Percentiles rank a stretch among this genome's conserved stretches.
Evolutionary conservation across 2,888 invertebrate genomes (phyloP).

Genomic region (Xestia c-nigrum): DNA sequence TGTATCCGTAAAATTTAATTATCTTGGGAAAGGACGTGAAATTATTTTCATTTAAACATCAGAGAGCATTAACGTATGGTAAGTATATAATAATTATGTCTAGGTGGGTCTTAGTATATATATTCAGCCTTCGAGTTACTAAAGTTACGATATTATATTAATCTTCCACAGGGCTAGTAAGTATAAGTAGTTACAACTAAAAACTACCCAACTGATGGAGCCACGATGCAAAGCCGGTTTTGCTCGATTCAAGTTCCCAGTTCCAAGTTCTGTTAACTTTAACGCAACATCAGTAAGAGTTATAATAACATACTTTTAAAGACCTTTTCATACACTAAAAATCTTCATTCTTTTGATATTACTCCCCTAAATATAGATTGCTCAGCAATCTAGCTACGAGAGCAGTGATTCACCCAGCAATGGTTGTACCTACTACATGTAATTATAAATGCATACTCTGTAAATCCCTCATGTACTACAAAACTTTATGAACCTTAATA

Average conservation of each 20-base stretch:
- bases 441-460: too few relatives aligned
- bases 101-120: neutral
- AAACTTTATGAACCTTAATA: too few relatives aligned
- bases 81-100: neutral
- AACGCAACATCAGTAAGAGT: neutral
- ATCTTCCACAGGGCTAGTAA: neutral
- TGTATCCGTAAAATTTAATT: constrained; percentile 11
- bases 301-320: constrained; percentile 11
- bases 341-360: neutral
- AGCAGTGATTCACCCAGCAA: too few relatives aligned
- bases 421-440: too few relatives aligned
- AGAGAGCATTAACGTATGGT: neutral
- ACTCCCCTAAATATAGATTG: too few relatives aligned
- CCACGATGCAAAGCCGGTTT: constrained; percentile 13
- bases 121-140: neutral
- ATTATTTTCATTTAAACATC: constrained; percentile 16
- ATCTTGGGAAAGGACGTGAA: neutral
- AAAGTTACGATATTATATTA: neutral
- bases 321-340: neutral
- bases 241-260: constrained; percentile 15
- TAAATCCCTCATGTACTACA: too few relatives aligned
- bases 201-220: neutral
- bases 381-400: too few relatives aligned
- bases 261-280: constrained; percentile 12
- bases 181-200: neutral